Evolutionary conservation across 2,797 vertebrate genomes (phyloP).

Genomic region (Hypotaenidia philippensis): DNA sequence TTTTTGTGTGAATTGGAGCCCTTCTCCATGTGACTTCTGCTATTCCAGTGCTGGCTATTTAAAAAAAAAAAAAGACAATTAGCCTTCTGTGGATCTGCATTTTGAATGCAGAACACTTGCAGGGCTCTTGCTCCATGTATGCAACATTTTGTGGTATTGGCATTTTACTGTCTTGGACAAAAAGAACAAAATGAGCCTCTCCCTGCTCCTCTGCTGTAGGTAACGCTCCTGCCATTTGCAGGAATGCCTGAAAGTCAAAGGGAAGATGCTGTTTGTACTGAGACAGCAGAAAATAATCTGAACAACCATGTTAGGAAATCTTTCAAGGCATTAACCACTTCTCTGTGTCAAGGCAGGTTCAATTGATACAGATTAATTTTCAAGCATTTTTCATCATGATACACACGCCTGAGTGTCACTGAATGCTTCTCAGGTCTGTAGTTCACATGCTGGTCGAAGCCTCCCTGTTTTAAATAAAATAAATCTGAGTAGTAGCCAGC

Average conservation of each 20-base stretch:
- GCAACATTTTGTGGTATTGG: constrained; percentile 41
- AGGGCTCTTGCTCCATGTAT: constrained; percentile 37
- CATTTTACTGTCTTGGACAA: not conserved
- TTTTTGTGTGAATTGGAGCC: constrained; percentile 49
- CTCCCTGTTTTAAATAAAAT: not conserved
- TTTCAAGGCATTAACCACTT: not conserved
- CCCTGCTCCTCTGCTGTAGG: not conserved
- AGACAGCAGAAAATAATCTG: constrained; percentile 5
- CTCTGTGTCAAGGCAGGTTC: not conserved
- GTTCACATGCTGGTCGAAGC: not conserved
- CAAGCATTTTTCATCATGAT: not conserved
- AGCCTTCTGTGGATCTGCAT: constrained; percentile 51
- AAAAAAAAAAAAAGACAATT: constrained; percentile 37
- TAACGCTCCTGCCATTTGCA: not conserved
- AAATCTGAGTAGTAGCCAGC: not conserved
- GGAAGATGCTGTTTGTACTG: not conserved
- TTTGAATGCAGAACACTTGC: constrained; percentile 65
- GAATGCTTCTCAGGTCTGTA: not conserved
- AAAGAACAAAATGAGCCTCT: not conserved
- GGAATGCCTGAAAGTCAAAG: not conserved
- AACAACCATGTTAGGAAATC: not conserved
- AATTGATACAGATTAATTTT: not conserved
- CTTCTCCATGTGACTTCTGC: constrained; percentile 57
- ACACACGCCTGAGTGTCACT: not conserved
- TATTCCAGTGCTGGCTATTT: constrained; percentile 51